Base-by-base conservation (phyloP, 2,888 invertebrate species). In the Drosophila buzzatii region DNA sequence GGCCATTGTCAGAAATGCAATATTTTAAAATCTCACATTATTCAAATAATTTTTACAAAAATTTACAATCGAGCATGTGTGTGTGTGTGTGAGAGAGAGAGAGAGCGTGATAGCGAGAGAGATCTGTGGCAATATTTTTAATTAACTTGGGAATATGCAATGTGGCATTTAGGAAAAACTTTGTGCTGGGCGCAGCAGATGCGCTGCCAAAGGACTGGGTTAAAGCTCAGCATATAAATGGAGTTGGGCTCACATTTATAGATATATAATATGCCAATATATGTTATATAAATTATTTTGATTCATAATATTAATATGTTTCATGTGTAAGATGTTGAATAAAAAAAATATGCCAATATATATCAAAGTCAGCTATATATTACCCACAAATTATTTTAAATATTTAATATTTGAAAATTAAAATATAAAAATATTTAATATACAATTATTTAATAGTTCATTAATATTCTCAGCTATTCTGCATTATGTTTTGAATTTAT, bases 11-110 rank as follows among this genome's bases (percentile, higher is more conserved):
- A 68, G 70, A 64, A 65, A 62, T 68, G 74, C 77, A 73, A 85
- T 90, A 88, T 85, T 91, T 90, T 90, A 87, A 90, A 90, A 91
- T 91, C 89, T 90, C 90, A 91, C 90, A 91, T 91, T 92, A 91
- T 91, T 90, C 85, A 92, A 91, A 91, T 92, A 80, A 82, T 83
- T 90, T 90, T 91, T 88, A 80, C 49, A 79, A 80, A 77, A 85
- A 79, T 80, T 80, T 74, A 76, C 56, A 41, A 45, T 45, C 53
- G 63, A 51, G 9, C 18, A 49, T 45, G 16, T 51, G 41, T 51
- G 33, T 56, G 10, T 57, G 49, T 42, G 61, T 37, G 61, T 27
- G 52, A 2, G 62, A 63, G 51, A 66, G 53, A 60, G 58, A 55
- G 61, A 42, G 58, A 27, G 16, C 1, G 63, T 53, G 51, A 57